Conservation (phyloP, 2,113 vertebrate genomes). For the Bufo gargarizans region DNA sequence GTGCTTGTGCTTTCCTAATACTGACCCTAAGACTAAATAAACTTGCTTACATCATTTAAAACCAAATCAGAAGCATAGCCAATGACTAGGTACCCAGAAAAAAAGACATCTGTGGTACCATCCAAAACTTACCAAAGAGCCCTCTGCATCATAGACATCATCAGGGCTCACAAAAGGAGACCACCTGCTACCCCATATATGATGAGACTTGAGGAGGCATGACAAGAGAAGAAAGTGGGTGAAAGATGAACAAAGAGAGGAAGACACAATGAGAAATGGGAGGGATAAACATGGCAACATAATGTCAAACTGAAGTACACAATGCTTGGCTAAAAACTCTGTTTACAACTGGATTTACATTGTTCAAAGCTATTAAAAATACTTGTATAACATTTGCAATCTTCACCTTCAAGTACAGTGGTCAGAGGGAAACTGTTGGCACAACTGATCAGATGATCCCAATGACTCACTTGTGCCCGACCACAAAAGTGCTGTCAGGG, state of each 20-base stretch:
- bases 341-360: background rate
- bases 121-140: slow-evolving; percentile 29
- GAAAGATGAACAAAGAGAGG: slow-evolving; percentile 24
- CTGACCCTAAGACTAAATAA: background rate
- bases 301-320: background rate
- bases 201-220: slow-evolving; percentile 24
- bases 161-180: slow-evolving; percentile 21
- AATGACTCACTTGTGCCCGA: too few species aligned
- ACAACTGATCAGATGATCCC: background rate
- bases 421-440: background rate
- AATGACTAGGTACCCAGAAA: background rate
- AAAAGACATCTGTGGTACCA: background rate
- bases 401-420: background rate
- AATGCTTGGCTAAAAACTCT: background rate
- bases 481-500: too few species aligned
- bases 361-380: background rate
- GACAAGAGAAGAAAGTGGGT: slow-evolving; percentile 27
- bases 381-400: background rate
- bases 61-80: background rate
- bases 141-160: slow-evolving; percentile 13
- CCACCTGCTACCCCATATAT: slow-evolving; percentile 14
- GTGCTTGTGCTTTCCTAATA: background rate
- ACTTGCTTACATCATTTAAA: background rate
- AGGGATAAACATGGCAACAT: background rate
- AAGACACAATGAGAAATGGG: slow-evolving; percentile 17